A percentile compares a stretch with the other conserved stretches of the same genome.
Conservation (phyloP, 2,113 vertebrate species). For the Athene noctua region DNA sequence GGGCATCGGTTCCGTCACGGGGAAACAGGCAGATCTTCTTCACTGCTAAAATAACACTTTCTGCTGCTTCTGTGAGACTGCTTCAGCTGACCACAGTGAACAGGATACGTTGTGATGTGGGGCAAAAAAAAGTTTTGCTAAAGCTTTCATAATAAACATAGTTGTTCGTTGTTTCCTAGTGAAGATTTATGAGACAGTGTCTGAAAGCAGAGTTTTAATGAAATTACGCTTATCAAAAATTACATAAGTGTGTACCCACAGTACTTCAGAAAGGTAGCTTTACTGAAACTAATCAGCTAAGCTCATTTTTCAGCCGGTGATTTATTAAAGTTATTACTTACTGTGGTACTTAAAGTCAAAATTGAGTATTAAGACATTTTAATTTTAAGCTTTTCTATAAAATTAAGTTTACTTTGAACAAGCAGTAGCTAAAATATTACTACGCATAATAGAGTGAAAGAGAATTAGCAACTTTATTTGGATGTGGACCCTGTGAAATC, state of each 20-base stretch:
- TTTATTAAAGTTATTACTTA: slow-evolving; percentile 32
- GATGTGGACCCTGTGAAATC: neutral
- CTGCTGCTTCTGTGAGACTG: neutral
- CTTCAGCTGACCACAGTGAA: neutral
- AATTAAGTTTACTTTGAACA: neutral
- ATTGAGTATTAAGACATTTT: neutral
- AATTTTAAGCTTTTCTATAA: neutral
- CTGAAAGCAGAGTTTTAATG: slow-evolving; percentile 39
- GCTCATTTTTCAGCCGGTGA: slow-evolving; percentile 16
- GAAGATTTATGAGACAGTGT: slow-evolving; percentile 30
- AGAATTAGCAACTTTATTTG: neutral
- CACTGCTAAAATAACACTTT: neutral
- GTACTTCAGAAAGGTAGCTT: neutral
- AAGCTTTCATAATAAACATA: neutral
- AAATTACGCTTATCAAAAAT: slow-evolving; percentile 34
- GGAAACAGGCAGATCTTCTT: neutral
- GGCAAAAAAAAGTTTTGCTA: neutral
- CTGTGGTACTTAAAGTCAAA: slow-evolving; percentile 14
- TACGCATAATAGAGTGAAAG: neutral
- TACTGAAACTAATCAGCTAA: neutral
- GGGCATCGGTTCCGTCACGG: neutral
- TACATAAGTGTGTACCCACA: neutral
- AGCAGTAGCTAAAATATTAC: neutral
- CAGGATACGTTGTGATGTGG: neutral
- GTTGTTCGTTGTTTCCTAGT: neutral